Percentiles rank a stretch among this genome's conserved stretches.
Conservation (phyloP, 35 echinoderm and acorn worm genomes). For the Holothuria glaberrima region DNA sequence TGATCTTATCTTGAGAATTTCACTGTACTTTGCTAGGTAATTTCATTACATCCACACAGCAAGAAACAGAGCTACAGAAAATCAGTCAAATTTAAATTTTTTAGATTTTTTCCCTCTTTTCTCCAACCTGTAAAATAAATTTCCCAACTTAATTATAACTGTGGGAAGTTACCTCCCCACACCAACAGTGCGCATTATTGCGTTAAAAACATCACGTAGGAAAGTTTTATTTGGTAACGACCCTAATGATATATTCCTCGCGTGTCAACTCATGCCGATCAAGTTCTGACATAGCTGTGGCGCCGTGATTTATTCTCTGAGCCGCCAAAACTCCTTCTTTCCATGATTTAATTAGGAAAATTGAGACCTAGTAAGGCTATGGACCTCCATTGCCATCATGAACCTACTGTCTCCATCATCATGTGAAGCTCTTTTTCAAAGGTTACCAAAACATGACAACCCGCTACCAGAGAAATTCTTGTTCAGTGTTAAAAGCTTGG, state of each 20-base stretch:
- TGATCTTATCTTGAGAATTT: no score
- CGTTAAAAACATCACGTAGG: constrained; percentile 35
- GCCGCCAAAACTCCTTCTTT: constrained; percentile 20
- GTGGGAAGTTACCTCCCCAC: constrained; percentile 9
- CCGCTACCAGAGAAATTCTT: constrained; percentile 2
- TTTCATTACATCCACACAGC: neutral
- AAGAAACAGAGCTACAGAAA: neutral
- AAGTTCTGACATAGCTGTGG: neutral
- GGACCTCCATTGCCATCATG: no score
- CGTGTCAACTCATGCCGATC: constrained; percentile 3
- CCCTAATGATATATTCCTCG: constrained; percentile 12
- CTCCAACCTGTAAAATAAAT: neutral
- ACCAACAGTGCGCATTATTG: neutral
- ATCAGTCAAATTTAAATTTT: constrained; percentile 6
- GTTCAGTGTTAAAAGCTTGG: constrained; percentile 9
- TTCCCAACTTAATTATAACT: neutral
- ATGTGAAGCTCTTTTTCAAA: neutral
- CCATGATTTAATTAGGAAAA: constrained; percentile 9
- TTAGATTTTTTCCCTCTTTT: neutral
- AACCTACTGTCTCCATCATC: no score
- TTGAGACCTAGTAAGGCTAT: no score
- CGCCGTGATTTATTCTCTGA: neutral
- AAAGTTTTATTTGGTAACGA: constrained; percentile 15
- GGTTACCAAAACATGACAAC: constrained; percentile 28
- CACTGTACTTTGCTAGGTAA: constrained; percentile 7